Evolutionary conservation across 2,888 invertebrate species (phyloP), one percentile per base, ranked within the genome.

Genomic region (Eulithis testata): DNA sequence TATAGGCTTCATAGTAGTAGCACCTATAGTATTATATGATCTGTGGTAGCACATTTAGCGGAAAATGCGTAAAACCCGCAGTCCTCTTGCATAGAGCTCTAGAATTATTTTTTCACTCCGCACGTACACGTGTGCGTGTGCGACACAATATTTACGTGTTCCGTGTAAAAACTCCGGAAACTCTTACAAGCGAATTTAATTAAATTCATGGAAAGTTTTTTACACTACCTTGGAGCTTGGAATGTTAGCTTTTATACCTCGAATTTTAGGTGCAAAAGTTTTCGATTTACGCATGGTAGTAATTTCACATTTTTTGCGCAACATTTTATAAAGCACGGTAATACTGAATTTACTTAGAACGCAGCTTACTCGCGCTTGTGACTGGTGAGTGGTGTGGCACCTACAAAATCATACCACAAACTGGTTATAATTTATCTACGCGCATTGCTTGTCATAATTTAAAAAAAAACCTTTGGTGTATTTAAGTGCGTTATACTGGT

Each of bases 131-230:
- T 49, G 44, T 64, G 63, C 40, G 60, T 66, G 55, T 60, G 60
- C 53, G 57, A 60, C 63, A 63, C 60, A 63, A 72, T 74, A 76
- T 74, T 75, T 76, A 66, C 73, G 69, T 65, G 66, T 71, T 72
- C 51, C 67, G 63, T 72, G 74, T 72, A 70, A 76, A 80, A 79
- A 78, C 66, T 67, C 60, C 68, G 65, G 63, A 53, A 75, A 74
- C 76, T 76, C 72, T 72, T 71, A 75, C 76, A 72, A 73, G 74
- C 69, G 68, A 78, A 69, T 78, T 80, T 81, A 80, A 80, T 80
- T 80, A 78, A 76, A 80, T 78, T 77, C 76, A 73, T 77, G 76
- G 70, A 77, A 80, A 75, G 68, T 76, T 78, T 79, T 79, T 80
- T 72, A 76, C 79, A 72, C 77, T 71, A 73, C 72, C 72, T 63